Evolutionary conservation across 1,140 invertebrate species (phyloP), one percentile per base, ranked within the genome.

Genomic region (Cydia strobilella): DNA sequence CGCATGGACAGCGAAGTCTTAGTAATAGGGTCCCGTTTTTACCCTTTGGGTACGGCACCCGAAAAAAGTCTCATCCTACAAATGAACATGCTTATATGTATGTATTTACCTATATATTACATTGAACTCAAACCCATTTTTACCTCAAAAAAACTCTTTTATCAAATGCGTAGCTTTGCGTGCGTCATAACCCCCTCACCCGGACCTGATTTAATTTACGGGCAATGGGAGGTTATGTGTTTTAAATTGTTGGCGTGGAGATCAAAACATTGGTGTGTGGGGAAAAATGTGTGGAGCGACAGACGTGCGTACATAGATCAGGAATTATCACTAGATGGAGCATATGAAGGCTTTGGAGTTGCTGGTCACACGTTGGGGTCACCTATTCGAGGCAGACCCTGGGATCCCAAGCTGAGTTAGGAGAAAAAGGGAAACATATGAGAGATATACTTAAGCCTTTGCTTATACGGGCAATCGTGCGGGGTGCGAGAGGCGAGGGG

Each of bases 221-320:
- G 23, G 10, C 18, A 59, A 9, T 7, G 20, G 18, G 54, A 23
- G n/a, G 18, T 59, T 59, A 59, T 23, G 54, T 10, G 54, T 59
- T 59, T 59, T 59, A 23, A 59, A 59, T 59, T 59, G 51, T 59
- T 59, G 54, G 7, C 20, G 54, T 51, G 54, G 54, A 59, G 54
- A 59, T 59, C 54, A 59, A 59, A 23, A 51, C 54, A 59, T 59
- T 59, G 54, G 23, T 59, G 54, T 23, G 54, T 6, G 48, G n/a
- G 18, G 54, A 15, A 54, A 51, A 54, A 23, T 59, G 51, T 59
- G 54, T 12, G 20, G 20, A 59, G 54, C 7, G 54, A 59, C 54
- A 23, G 10, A 59, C 54, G 20, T 59, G 54, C 18, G 54, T 51
- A 51, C n/a, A 12, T 7, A 4, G 48, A 51, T 18, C n/a, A 51